Percentiles rank a stretch among this genome's conserved stretches.
Evolutionary conservation across 2,113 vertebrate genomes (phyloP).

Genomic region (Cyphotilapia sp.): DNA sequence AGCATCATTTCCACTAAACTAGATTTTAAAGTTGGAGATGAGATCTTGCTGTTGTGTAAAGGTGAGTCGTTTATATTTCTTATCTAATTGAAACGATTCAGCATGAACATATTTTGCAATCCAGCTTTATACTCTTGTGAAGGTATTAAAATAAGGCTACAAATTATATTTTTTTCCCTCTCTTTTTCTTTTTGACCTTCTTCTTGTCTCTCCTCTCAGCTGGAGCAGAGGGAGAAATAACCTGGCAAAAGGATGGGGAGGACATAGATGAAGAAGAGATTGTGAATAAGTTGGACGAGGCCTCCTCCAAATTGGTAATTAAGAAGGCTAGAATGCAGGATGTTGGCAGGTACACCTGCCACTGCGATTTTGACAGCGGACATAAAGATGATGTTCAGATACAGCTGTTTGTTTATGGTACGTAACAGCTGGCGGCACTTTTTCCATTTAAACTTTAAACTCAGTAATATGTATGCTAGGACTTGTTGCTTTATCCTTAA

Average conservation of each 20-base stretch:
- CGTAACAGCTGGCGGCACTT: neutral
- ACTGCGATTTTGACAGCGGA: neutral
- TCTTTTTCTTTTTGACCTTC: neutral
- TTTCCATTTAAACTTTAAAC: neutral
- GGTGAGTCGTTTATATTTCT: conserved; percentile 29
- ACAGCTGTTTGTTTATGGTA: conserved; percentile 60
- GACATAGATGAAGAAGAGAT: conserved; percentile 7
- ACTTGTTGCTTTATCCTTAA: neutral
- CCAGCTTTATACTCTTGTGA: neutral
- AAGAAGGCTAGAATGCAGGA: conserved; percentile 18
- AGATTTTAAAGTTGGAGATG: conserved; percentile 48
- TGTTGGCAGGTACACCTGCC: conserved; percentile 55
- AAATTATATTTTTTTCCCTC: neutral
- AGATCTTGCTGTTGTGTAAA: conserved; percentile 63
- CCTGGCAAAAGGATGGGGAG: conserved; percentile 50
- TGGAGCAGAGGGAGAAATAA: conserved; percentile 43
- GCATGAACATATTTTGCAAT: neutral
- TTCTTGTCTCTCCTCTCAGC: conserved; percentile 1
- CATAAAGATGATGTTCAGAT: rapidly evolving
- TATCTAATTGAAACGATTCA: neutral
- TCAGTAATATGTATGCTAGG: rapidly evolving
- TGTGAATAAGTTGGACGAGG: conserved; percentile 44
- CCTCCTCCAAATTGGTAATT: conserved; percentile 41
- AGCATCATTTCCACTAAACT: conserved; percentile 19
- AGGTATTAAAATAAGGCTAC: neutral